Base-by-base conservation (phyloP, 1,140 invertebrate genomes). In the Euwallacea similis region DNA sequence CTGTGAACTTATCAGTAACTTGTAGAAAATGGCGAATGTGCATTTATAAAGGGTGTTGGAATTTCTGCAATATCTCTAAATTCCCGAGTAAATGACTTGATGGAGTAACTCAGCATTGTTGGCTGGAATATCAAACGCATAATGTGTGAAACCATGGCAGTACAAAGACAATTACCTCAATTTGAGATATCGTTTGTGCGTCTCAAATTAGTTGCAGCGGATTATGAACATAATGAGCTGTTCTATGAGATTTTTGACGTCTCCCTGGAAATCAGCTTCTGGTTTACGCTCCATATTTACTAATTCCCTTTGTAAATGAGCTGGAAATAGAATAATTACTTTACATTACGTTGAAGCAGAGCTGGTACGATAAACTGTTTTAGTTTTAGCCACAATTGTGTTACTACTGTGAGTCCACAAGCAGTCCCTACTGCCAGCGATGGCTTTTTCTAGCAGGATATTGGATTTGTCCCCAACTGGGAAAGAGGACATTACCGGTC, bases 331-430 rank as follows among this genome's bases (percentile, higher is more conserved):
- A 59, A 59, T 62, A 44, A 62, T 62, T 11, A 62, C 21, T 62
- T 62, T 44, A 46, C 56, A 41, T 59, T 10, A 59, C 33, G 15
- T 59, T 21, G 54, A 56, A 33, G 60, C 42, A 46, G 43, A 62
- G 42, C 15, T 46, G 11, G 11, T 46, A 62, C 60, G 43, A 43
- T 62, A 62, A 62, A 62, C 60, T 62, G 60, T 43, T 46, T 46
- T 46, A 62, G 60, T 62, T 62, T 62, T 43, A 62, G 60, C 60
- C 60, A 16, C 60, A 62, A 62, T 59, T 41, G 33, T 59, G 33
- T 59, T 59, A 59, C 54, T 15, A 56, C 10, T 59, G 56, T 59
- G 56, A 62, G 21, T 46, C 60, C 60, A 33, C 60, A 62, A 62
- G 46, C 16, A 46, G 43, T 62, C 60, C 60, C 60, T 44, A 13